These are phyloP conservation scores for Orthonychiurus folsomi DNA, from an alignment of 2,888 invertebrate species.

Conservation along the genomic window DNA sequence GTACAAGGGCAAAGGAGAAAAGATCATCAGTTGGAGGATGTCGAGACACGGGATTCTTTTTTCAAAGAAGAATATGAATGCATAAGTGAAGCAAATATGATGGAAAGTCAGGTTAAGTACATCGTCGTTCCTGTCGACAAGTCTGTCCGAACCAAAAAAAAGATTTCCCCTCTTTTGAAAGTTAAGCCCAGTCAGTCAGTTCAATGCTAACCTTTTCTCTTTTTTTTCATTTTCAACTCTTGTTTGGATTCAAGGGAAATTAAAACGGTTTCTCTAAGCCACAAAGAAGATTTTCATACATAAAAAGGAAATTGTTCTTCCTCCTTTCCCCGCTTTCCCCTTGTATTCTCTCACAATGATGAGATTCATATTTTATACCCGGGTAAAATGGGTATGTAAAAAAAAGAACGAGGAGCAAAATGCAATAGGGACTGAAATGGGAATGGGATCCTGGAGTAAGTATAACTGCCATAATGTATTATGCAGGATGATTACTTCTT, in stretches of 20 bases:
- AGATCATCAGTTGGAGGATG: neutral
- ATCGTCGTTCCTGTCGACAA: no score
- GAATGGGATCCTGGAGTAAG: neutral
- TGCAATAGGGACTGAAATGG: neutral
- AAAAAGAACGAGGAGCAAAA: no score
- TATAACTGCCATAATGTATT: neutral
- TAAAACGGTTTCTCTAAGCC: constrained; percentile 37
- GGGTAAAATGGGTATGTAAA: no score
- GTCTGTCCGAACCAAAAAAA: no score
- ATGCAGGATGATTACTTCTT: neutral
- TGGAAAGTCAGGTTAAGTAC: no score
- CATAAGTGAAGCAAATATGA: no score
- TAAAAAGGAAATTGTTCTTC: constrained; percentile 26
- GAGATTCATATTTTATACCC: neutral
- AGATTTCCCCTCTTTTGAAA: no score
- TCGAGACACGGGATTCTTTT: neutral
- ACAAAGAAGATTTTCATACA: constrained; percentile 38
- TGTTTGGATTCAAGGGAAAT: constrained; percentile 40
- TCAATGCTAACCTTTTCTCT: no score
- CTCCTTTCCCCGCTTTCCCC: neutral
- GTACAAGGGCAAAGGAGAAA: neutral
- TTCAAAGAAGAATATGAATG: neutral
- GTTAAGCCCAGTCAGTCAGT: no score
- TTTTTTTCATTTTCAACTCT: constrained; percentile 32
- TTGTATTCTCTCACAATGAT: neutral